Conservation (phyloP, 2,888 invertebrate genomes). For the Hydraecia micacea region DNA sequence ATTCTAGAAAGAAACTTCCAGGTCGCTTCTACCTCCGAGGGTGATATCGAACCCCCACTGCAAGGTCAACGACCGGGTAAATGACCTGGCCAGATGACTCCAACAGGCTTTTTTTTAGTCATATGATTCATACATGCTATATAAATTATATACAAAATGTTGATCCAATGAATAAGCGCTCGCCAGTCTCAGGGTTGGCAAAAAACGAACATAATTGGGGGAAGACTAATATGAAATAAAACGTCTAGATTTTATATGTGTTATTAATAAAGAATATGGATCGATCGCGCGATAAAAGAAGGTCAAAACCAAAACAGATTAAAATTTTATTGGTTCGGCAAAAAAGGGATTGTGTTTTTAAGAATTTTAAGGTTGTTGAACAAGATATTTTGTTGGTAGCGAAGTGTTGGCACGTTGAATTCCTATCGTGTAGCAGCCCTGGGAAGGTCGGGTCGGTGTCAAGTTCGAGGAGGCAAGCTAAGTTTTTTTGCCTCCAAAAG, state of each 20-base stretch:
- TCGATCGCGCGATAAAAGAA: slow-evolving; percentile 41
- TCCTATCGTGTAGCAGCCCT: slow-evolving; percentile 52
- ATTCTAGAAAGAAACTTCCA: slow-evolving; percentile 42
- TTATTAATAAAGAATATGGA: slow-evolving; percentile 44
- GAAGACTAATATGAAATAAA: slow-evolving; percentile 30
- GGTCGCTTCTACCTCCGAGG: slow-evolving; percentile 52
- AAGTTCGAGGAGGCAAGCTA: slow-evolving; percentile 55
- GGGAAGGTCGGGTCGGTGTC: slow-evolving; percentile 56
- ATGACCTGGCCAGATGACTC: slow-evolving; percentile 77
- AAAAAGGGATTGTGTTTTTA: slow-evolving; percentile 33
- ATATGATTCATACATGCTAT: slow-evolving; percentile 61
- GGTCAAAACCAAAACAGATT: slow-evolving; percentile 40
- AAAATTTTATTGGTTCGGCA: slow-evolving; percentile 27
- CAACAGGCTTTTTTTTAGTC: slow-evolving; percentile 69
- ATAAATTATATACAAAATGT: slow-evolving; percentile 58
- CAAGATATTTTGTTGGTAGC: slow-evolving; percentile 24
- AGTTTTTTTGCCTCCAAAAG: slow-evolving; percentile 56
- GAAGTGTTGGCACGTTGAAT: slow-evolving; percentile 8
- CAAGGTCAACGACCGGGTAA: slow-evolving; percentile 80
- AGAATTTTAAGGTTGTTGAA: slow-evolving; percentile 18
- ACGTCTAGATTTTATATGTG: slow-evolving; percentile 40
- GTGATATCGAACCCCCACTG: slow-evolving; percentile 59
- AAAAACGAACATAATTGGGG: slow-evolving; percentile 42
- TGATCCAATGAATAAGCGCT: slow-evolving; percentile 68
- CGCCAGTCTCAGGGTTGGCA: slow-evolving; percentile 57